Evolutionary conservation across 2,888 invertebrate species (phyloP), one percentile per base, ranked within the genome.

Genomic region (Nomada fucata): DNA sequence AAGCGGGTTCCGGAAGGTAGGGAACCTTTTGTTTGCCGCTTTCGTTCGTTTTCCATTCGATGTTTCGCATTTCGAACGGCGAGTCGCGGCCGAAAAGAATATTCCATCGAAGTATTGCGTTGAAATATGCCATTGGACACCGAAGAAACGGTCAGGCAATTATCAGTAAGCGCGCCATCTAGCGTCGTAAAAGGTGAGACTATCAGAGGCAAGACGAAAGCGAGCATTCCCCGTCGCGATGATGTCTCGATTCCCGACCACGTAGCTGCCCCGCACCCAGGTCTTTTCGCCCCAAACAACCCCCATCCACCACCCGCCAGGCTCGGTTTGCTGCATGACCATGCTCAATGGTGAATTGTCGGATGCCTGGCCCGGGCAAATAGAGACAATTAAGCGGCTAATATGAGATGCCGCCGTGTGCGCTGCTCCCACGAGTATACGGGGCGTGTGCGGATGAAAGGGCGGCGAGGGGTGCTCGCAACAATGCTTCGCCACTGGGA

Each of bases 331-430:
- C 71, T 69, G 20, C 69, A 57, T 60, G 59, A 53, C 61, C 44
- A 72, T 73, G 64, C 73, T 78, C 74, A 81, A 81, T 83, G 73
- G 80, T 76, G 84, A 84, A 87, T 85, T 78, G 87, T 86, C 85
- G 78, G 83, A 76, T 75, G 82, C 78, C 75, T 60, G 83, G 87
- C 82, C 82, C 88, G 84, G 86, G 87, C 89, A 90, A 91, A 90
- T 89, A 88, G 89, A 87, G 88, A 89, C 90, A 89, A 91, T 91
- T 91, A 91, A 90, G 84, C 88, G 86, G 89, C 87, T 86, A 89
- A 89, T 89, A 89, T 89, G 88, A 89, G 87, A 86, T 88, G 87
- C 83, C 86, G 86, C 86, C 86, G 83, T 72, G 71, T 82, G 85
- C 78, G 72, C 57, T 77, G 79, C 88, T 91, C 89, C 86, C 84